phyloP scores from a whole-genome alignment of 2,888 invertebrate genomes.

The Anoncus sp. region DNA sequence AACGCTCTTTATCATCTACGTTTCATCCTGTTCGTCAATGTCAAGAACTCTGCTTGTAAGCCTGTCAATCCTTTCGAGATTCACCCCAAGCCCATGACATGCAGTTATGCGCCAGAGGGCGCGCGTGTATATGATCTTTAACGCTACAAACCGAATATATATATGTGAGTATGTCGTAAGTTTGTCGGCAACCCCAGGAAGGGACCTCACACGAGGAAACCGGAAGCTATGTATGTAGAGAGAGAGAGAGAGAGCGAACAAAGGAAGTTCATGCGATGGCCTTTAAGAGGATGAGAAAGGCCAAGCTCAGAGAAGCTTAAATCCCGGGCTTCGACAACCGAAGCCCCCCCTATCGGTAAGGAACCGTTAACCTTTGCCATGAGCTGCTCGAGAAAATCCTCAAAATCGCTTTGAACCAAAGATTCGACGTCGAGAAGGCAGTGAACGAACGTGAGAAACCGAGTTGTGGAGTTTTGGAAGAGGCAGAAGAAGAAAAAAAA shows the following conservation, averaged over 20 bases:
- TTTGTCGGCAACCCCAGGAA: background rate
- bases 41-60: no score
- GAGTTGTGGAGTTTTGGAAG: background rate
- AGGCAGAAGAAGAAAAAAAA: no score
- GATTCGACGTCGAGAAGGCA: conserved; percentile 42
- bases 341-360: conserved; percentile 43
- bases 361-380: conserved; percentile 52
- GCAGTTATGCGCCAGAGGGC: background rate
- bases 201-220: conserved; percentile 24
- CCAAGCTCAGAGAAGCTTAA: conserved; percentile 45
- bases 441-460: background rate
- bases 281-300: conserved; percentile 41
- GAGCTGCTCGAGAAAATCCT: conserved; percentile 35
- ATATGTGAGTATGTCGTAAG: background rate
- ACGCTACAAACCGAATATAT: background rate
- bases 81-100: no score
- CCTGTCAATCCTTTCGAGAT: background rate
- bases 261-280: conserved; percentile 29
- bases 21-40: background rate
- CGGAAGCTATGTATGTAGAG: conserved; percentile 27
- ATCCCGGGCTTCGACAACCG: conserved; percentile 36
- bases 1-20: no score
- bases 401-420: conserved; percentile 38
- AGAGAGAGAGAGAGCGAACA: conserved; percentile 11
- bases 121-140: background rate